These are phyloP conservation scores for Drosophila villosipedis DNA, from an alignment of 2,888 invertebrate genomes.

Conservation along the genomic window DNA sequence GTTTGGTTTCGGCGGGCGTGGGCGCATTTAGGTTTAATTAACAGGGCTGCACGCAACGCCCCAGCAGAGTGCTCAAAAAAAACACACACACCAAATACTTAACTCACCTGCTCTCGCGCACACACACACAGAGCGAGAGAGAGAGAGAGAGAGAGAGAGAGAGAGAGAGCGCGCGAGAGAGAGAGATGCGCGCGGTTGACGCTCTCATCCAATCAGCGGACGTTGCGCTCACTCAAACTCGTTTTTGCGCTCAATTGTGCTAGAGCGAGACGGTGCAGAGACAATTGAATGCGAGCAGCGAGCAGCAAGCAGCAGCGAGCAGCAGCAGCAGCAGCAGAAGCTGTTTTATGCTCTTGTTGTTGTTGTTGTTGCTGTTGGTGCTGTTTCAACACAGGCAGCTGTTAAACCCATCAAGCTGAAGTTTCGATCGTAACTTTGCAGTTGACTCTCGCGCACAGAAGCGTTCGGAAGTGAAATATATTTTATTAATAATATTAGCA, in stretches of 20 bases:
- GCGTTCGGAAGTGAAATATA: conserved; percentile 86
- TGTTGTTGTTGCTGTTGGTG: conserved; percentile 40
- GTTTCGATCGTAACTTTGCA: conserved; percentile 86
- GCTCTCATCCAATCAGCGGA: conserved; percentile 61
- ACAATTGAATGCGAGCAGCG: conserved; percentile 60
- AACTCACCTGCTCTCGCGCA: conserved; percentile 53
- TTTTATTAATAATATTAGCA: conserved; percentile 85
- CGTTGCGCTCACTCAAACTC: conserved; percentile 66
- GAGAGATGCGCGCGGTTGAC: conserved; percentile 1
- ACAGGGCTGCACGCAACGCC: conserved; percentile 59
- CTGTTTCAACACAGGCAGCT: conserved; percentile 84
- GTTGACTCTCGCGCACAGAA: conserved; percentile 86
- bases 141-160: neutral
- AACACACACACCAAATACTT: neutral
- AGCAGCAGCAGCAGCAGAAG: conserved; percentile 77
- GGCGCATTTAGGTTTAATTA: conserved; percentile 69
- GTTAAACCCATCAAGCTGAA: conserved; percentile 85
- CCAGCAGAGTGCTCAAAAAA: conserved; percentile 42
- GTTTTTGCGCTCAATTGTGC: conserved; percentile 64
- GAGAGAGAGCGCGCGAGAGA: neutral
- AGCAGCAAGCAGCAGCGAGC: conserved; percentile 63
- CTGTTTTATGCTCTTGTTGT: conserved; percentile 65
- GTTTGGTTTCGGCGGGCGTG: conserved; percentile 39
- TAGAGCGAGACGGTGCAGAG: conserved; percentile 56
- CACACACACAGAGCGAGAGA: neutral